Evolutionary conservation across 1,140 invertebrate species (phyloP).

Genomic region (Scaptodrosophila lebanonensis): DNA sequence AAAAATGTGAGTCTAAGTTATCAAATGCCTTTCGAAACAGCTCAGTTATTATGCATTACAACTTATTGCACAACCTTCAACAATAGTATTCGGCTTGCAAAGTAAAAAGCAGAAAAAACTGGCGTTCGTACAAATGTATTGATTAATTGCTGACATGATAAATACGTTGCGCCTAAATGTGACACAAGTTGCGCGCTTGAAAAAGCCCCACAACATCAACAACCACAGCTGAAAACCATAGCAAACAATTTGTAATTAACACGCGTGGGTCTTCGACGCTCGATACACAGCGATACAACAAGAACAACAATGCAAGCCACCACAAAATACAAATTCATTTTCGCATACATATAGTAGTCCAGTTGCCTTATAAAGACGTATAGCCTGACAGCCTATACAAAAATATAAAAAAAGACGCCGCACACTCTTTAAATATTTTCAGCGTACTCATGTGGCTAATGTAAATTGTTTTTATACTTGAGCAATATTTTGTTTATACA

Average conservation of each 20-base stretch:
- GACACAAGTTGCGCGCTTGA: constrained; percentile 51
- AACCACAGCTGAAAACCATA: constrained; percentile 60
- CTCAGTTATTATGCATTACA: no score
- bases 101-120: constrained; percentile 40
- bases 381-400: constrained; percentile 36
- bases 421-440: constrained; percentile 7
- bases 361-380: constrained; percentile 50
- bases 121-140: constrained; percentile 45
- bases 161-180: constrained; percentile 65
- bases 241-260: constrained; percentile 71
- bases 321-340: constrained; percentile 52
- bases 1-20: no score
- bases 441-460: constrained; percentile 1
- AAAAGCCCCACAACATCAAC: constrained; percentile 60
- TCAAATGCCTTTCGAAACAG: no score
- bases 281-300: constrained; percentile 28
- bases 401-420: constrained; percentile 16
- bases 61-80: no score
- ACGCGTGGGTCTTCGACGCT: constrained; percentile 50
- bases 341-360: constrained; percentile 57
- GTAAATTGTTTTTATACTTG: constrained; percentile 2
- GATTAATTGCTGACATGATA: constrained; percentile 70
- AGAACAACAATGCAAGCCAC: constrained; percentile 30
- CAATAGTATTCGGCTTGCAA: constrained; percentile 12
- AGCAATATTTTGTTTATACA: no score